Base-by-base conservation (phyloP, 1,140 invertebrate species). In the Muscidifurax raptorellus region DNA sequence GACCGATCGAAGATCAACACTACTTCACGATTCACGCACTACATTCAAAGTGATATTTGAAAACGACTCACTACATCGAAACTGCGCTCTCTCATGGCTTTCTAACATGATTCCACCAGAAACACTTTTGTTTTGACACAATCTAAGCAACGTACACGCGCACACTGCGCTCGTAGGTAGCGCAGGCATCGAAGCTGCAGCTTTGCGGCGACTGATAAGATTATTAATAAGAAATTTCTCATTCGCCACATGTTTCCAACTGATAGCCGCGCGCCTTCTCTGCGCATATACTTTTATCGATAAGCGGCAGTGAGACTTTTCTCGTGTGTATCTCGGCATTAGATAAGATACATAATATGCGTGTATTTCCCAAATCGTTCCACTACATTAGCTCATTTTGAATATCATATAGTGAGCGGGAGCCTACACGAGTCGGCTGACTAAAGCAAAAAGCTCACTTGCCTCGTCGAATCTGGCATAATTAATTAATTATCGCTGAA, bases 201-300 rank as follows among this genome's bases (percentile, higher is more conserved):
- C 18, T 59, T 59, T 59, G 44, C 15, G 36, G 13, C 18, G 32
- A 74, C 40, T 80, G 83, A 84, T 84, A 84, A 84, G 83, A 84
- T 84, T 84, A 80, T 80, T 75, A 75, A 59, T 74, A 84, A 67
- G 78, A 74, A 84, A 76, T 75, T 80, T 84, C 40, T 80, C 77
- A 64, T 40, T 84, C 67, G 78, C 78, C 36, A n/a, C 78, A 27
- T 47, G 67, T 74, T 72, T 69, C 9, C 67, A 44, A 59, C 47
- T 69, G 76, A 79, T 80, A 79, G 22, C 15, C 9, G 32, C 1
- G 72, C 7, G 28, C 67, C 12, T 44, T 22, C n/a, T 44, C 25
- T 28, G 27, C 66, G 66, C 66, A 15, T 28, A 25, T 47, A 69
- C 22, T 15, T 69, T 78, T 74, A 47, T 80, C 78, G 83, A 84